These are phyloP conservation scores for Patagioenas fasciata DNA, from an alignment of 2,113 vertebrate species.

Conservation along the genomic window DNA sequence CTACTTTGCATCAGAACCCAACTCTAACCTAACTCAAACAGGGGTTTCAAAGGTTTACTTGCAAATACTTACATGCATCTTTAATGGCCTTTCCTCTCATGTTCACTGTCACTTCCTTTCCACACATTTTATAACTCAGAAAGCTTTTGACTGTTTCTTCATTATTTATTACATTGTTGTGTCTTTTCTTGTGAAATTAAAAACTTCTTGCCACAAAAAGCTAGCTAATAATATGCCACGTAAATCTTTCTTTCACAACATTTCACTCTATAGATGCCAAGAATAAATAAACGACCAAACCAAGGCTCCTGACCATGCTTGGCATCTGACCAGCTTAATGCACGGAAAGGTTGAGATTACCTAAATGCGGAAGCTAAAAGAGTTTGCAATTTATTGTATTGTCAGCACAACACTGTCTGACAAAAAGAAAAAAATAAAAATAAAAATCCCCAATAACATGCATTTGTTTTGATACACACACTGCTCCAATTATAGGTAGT, in stretches of 20 bases:
- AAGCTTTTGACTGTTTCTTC: slow-evolving; percentile 69
- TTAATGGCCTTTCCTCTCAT: slow-evolving; percentile 54
- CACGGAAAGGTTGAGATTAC: slow-evolving; percentile 23
- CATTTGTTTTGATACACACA: not conserved
- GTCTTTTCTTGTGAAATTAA: slow-evolving; percentile 71
- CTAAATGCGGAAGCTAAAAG: slow-evolving; percentile 35
- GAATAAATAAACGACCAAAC: slow-evolving; percentile 52
- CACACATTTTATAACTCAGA: slow-evolving; percentile 63
- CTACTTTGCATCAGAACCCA: not conserved
- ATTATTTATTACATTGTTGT: slow-evolving; percentile 72
- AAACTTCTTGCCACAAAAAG: slow-evolving; percentile 58
- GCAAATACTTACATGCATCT: slow-evolving; percentile 62
- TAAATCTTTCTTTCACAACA: slow-evolving; percentile 51
- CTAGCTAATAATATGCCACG: slow-evolving; percentile 52
- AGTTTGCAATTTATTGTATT: slow-evolving; percentile 50
- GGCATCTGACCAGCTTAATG: slow-evolving; percentile 63
- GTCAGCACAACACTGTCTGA: slow-evolving; percentile 3
- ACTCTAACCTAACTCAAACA: slow-evolving; percentile 10
- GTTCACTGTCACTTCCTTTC: slow-evolving; percentile 60
- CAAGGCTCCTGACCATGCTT: slow-evolving; percentile 12
- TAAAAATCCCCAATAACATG: not conserved
- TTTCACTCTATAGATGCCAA: slow-evolving; percentile 33
- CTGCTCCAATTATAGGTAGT: not conserved
- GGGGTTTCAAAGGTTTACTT: slow-evolving; percentile 58
- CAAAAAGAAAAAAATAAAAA: not conserved